Evolutionary conservation across 2,797 vertebrate genomes (phyloP), one percentile per base, ranked within the genome.

Genomic region (Setipinna tenuifilis): DNA sequence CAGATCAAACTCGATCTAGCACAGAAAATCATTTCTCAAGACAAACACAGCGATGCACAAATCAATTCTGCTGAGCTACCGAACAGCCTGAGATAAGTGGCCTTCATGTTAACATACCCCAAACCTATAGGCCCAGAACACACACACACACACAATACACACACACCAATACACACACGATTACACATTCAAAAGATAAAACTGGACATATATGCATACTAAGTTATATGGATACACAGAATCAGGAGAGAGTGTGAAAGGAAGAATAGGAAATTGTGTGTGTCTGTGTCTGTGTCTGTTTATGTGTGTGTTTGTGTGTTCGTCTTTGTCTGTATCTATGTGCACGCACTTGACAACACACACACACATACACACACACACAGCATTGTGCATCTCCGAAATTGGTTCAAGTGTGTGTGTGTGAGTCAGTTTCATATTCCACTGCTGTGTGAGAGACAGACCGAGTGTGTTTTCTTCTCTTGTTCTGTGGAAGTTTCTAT

Each of bases 41-140:
- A 71, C 65, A 71, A 71, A 71, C 65, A 58, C 57, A 17, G 28
- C 14, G 12, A 71, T 28, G 16, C 65, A 31, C 65, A 71, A 71
- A 31, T 71, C 65, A 71, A 28, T 31, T 71, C 65, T 71, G 28
- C 65, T 71, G 16, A 71, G 65, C 65, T 28, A 25, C 25, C 65
- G 11, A 25, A 28, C 25, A 35, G 4, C 88, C 90, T 87, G 85
- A 91, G 7, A 89, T 85, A 83, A 85, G 91, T 88, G n/a, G 90
- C 82, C 82, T 35, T 58, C 82, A 86, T 88, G 90, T 82, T 84
- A 6, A 86, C 58, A 28, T 88, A 87, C 87, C 57, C 83, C 86
- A 89, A 85, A 86, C 83, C 91, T 89, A 88, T 92, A 90, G 92
- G 90, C 91, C 91, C 88, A 89, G 90, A 91, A 88, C 89, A 90